Evolutionary conservation across 2,888 invertebrate species (phyloP).

Genomic region (Idaea dimidiata): DNA sequence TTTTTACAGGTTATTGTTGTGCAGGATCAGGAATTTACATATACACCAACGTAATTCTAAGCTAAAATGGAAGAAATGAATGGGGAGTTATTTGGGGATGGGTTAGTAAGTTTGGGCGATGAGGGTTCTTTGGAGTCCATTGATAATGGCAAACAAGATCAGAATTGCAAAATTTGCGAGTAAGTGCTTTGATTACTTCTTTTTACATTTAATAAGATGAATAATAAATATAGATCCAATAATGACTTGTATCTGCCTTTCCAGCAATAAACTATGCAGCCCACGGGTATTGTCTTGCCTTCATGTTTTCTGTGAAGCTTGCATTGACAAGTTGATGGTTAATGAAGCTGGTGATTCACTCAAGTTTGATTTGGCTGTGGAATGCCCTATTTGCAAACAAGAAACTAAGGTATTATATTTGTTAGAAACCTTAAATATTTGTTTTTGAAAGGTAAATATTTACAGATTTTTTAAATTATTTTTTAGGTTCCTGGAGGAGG

Average conservation of each 20-base stretch:
- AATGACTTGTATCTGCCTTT: conserved; percentile 34
- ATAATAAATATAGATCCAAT: conserved; percentile 7
- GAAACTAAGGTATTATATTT: conserved; percentile 84
- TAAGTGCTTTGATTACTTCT: conserved; percentile 52
- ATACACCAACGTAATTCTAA: conserved; percentile 73
- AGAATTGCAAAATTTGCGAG: conserved; percentile 85
- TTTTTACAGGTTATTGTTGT: conserved; percentile 68
- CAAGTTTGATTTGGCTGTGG: conserved; percentile 83
- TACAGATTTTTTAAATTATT: conserved; percentile 19
- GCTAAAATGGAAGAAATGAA: conserved; percentile 83
- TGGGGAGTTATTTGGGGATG: conserved; percentile 76
- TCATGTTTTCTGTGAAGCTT: conserved; percentile 96
- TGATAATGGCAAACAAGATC: conserved; percentile 78
- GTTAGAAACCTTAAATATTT: background rate
- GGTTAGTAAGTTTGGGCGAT: conserved; percentile 72
- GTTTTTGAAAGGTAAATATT: background rate
- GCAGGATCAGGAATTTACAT: conserved; percentile 65
- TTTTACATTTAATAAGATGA: conserved; percentile 11
- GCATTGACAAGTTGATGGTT: conserved; percentile 90
- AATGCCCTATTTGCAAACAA: conserved; percentile 92
- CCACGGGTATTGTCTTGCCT: conserved; percentile 95
- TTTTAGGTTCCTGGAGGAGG: conserved; percentile 86
- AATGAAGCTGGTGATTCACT: conserved; percentile 86
- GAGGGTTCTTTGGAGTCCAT: conserved; percentile 75
- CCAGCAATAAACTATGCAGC: conserved; percentile 86